Base-by-base conservation (phyloP, 2,888 invertebrate species). In the Eupithecia pulchellata region DNA sequence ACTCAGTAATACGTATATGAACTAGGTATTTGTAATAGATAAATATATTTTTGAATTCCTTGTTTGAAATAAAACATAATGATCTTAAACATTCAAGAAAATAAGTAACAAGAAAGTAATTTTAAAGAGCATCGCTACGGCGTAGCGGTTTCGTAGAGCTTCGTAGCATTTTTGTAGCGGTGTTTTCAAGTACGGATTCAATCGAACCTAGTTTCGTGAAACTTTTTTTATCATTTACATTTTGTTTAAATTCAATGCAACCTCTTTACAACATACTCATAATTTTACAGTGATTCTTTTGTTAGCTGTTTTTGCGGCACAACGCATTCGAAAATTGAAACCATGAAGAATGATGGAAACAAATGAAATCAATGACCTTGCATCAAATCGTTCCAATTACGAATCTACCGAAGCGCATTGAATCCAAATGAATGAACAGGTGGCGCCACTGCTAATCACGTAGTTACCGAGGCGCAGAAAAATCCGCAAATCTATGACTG, bases 361-460 rank as follows among this genome's bases (percentile, higher is more conserved):
- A 60, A 69, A 52, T 61, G 60, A 39, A 71, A 71, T 5, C 32
- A 42, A 63, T 29, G 68, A 42, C 61, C 67, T 71, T 71, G 66
- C 55, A 55, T 30, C 55, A 47, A 64, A 47, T 64, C n/a, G 47
- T 47, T 62, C 71, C 62, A 65, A 57, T 62, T 62, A 47, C 42
- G 34, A 55, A 64, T 65, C 65, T 29, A 42, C 34, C 30, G 52
- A 20, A 42, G 42, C 67, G 14, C 67, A 47, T 62, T 60, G 47
- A 39, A 66, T 65, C 30, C n/a, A 42, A 68, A 68, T 58, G 68
- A 68, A 66, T 63, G 57, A 72, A 72, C 68, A 68, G 68, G 72
- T 68, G 66, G 71, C 65, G 36, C 30, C 34, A 69, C 69, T 64
- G 69, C 17, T 62, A 62, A 66, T 64, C 61, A 34, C 36, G 61